Evolutionary conservation across 2,797 vertebrate species (phyloP).

Genomic region (Calcarius lapponicus): DNA sequence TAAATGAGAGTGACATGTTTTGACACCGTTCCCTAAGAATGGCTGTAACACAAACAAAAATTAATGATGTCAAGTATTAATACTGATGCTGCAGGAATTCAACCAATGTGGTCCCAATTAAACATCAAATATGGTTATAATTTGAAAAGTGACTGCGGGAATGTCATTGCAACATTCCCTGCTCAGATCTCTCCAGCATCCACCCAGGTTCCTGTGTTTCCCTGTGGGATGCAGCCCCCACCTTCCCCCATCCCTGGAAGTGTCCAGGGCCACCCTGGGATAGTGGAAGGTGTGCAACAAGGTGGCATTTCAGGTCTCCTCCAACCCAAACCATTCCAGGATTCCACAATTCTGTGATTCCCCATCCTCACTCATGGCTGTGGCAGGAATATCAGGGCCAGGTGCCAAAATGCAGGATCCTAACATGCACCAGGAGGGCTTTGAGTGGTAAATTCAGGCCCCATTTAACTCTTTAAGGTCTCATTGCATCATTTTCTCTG

Average conservation of each 20-base stretch:
- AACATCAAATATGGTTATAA: background rate
- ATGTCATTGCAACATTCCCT: background rate
- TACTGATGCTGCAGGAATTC: conserved; percentile 2
- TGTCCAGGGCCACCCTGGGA: background rate
- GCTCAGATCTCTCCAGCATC: background rate
- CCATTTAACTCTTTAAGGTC: background rate
- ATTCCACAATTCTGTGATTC: background rate
- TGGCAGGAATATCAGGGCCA: background rate
- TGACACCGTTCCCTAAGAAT: conserved; percentile 10
- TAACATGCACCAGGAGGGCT: background rate
- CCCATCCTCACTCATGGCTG: background rate
- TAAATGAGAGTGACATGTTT: background rate
- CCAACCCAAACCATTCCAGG: background rate
- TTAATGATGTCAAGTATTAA: background rate
- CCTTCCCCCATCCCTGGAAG: background rate
- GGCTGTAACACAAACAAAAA: conserved; percentile 8
- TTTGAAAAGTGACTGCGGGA: background rate
- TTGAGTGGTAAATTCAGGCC: accelerated
- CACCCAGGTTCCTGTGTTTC: background rate
- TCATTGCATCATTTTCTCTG: background rate
- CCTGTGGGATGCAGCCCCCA: background rate
- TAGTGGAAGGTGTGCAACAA: background rate
- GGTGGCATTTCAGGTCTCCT: background rate
- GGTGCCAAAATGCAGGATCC: background rate
- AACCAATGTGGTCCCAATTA: conserved; percentile 36